A percentile compares a stretch with the other conserved stretches of the same genome.
Evolutionary conservation across 1,140 invertebrate species (phyloP).

Genomic region (Trichogramma pretiosum): DNA sequence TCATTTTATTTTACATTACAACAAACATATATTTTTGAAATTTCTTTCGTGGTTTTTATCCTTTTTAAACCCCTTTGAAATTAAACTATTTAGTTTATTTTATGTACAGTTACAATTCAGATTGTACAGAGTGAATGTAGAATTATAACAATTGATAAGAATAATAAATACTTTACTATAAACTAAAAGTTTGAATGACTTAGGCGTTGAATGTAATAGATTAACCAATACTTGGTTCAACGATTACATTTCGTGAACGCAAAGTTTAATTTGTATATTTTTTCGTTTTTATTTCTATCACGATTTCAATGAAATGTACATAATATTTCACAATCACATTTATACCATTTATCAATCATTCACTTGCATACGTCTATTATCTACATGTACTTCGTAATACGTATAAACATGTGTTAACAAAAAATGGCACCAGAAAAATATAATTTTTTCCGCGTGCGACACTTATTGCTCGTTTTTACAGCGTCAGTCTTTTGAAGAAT

Average conservation of each 20-base stretch:
- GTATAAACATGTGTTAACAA: slow-evolving; percentile 3
- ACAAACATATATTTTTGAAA: slow-evolving; percentile 18
- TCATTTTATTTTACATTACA: slow-evolving; percentile 15
- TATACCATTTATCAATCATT: neutral
- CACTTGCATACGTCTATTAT: too few species aligned
- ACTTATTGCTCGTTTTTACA: slow-evolving; percentile 7
- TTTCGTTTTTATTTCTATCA: slow-evolving; percentile 1
- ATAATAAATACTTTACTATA: neutral
- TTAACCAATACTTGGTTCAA: too few species aligned
- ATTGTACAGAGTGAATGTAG: slow-evolving; percentile 12
- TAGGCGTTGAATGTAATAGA: too few species aligned
- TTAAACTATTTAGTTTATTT: too few species aligned
- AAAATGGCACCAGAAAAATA: slow-evolving; percentile 14
- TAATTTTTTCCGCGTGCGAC: slow-evolving; percentile 6
- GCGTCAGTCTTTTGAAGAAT: slow-evolving; percentile 15
- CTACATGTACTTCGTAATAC: too few species aligned
- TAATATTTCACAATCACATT: too few species aligned
- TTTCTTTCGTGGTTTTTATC: too few species aligned
- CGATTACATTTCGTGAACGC: neutral
- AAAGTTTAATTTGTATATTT: neutral
- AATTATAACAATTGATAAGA: too few species aligned
- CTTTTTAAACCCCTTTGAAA: too few species aligned
- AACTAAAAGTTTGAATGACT: slow-evolving; percentile 7
- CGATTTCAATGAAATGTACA: slow-evolving; percentile 6
- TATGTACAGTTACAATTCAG: slow-evolving; percentile 14